Evolutionary conservation across 2,113 vertebrate species (phyloP).

Genomic region (Solea senegalensis): DNA sequence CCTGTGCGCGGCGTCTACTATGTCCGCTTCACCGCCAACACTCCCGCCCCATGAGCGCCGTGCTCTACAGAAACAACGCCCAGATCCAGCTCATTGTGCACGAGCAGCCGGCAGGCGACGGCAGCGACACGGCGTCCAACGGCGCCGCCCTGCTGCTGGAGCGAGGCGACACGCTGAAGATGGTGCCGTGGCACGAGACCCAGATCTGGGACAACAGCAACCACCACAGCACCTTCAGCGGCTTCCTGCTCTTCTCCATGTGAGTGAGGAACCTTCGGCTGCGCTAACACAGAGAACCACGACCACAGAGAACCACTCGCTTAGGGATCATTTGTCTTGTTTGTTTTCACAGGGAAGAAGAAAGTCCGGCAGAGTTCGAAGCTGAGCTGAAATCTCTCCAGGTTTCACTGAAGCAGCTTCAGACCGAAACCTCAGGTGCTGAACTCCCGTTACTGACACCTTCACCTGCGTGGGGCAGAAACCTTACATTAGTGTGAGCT

Average conservation of each 20-base stretch:
- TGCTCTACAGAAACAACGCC: conserved; percentile 43
- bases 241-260: conserved; percentile 66
- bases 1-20: conserved; percentile 68
- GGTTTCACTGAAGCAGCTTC: conserved; percentile 9
- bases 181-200: conserved; percentile 60
- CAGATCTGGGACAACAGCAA: conserved; percentile 72
- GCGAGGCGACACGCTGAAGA: conserved; percentile 42
- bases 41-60: conserved; percentile 53
- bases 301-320: too few relatives aligned
- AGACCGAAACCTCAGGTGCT: conserved; percentile 18
- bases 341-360: conserved; percentile 17
- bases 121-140: conserved; percentile 71
- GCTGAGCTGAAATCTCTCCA: conserved; percentile 21
- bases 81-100: conserved; percentile 52
- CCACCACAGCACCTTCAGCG: conserved; percentile 71
- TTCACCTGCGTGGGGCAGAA: too few relatives aligned
- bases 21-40: conserved; percentile 63
- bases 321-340: not conserved
- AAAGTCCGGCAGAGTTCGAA: not conserved
- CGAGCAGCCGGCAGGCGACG: conserved; percentile 51
- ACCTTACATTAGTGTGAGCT: too few relatives aligned
- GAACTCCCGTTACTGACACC: too few relatives aligned
- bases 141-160: conserved; percentile 63
- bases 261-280: not conserved
- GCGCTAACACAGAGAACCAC: too few relatives aligned